phyloP scores from a whole-genome alignment of 2,113 vertebrate genomes.

The Barbus barbus region DNA sequence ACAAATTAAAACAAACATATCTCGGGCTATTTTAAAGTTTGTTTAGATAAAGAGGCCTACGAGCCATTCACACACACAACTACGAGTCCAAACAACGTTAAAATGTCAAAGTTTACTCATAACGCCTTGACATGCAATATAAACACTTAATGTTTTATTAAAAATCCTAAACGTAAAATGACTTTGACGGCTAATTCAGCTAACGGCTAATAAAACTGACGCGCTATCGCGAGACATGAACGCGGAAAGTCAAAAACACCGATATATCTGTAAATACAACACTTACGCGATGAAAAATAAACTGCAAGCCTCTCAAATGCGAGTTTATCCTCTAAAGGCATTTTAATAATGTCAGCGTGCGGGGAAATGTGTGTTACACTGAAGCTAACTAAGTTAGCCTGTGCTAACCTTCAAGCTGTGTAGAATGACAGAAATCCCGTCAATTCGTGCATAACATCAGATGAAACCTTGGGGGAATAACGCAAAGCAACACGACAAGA shows the following conservation, averaged over 20 bases:
- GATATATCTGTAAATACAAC: not conserved
- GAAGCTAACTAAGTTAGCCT: constrained; percentile 40
- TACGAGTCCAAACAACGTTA: not conserved
- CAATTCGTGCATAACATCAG: not conserved
- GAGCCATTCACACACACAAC: not conserved
- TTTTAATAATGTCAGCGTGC: not conserved
- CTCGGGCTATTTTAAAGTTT: constrained; percentile 3
- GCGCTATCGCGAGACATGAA: constrained; percentile 29
- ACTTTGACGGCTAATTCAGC: constrained; percentile 41
- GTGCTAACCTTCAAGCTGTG: constrained; percentile 33
- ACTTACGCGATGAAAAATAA: not conserved
- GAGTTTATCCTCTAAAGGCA: not conserved
- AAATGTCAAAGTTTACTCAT: not conserved
- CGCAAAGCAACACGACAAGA: not conserved
- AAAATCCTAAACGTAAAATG: not conserved
- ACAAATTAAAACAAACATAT: not conserved
- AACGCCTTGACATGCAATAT: not conserved
- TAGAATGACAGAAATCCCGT: not conserved
- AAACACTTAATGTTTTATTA: not conserved
- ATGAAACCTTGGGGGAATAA: not conserved
- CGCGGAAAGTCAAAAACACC: not conserved
- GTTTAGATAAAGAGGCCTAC: constrained; percentile 21
- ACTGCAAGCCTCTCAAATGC: not conserved
- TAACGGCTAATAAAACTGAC: constrained; percentile 44
- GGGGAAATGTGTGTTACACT: constrained; percentile 11